Base-by-base conservation (phyloP, 2,113 vertebrate genomes). In the Butastur rufipennis region DNA sequence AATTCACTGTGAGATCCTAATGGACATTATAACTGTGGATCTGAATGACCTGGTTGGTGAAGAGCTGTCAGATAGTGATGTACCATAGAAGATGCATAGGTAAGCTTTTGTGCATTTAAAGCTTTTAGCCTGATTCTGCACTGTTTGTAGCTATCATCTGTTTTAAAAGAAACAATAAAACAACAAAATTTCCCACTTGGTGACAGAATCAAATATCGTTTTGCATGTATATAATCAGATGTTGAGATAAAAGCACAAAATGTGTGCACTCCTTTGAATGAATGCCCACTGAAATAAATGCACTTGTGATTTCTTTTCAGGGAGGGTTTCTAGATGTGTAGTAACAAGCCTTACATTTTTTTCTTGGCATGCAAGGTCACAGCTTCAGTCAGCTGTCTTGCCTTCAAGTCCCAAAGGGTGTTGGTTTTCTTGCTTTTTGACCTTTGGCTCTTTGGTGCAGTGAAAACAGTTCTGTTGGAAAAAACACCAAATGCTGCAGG, bases 121-220 rank as follows among this genome's bases (percentile, higher is more conserved):
- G 91, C 79, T 97, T 97, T 95, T 89, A 95, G 81, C 27, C 52
- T 86, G 79, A 11, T 75, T 93, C 82, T 84, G 34, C 61, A 32
- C 68, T 68, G n/a, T 81, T 84, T 86, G 59, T 50, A 90, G 75
- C 77, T 68, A 91, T 77, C 23, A 59, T 65, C 48, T 71, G 23
- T 72, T 89, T 87, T 84, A 79, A 88, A 92, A 55, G 73, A 95
- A 95, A 80, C 70, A 90, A 68, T 91, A 75, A 87, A 94, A 14
- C 73, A 84, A 62, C 50, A 70, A 86, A 95, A 95, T 93, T 78
- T 77, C 75, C 74, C 47, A 32, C 63, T 88, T 74, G 88, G 73
- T 80, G 93, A 96, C 71, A 93, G 80, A 88, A 81, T 78, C 47
- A 63, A 74, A 8, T n/a, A 11, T 34, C 48, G 55, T 48, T 97